Evolutionary conservation across 2,797 vertebrate species (phyloP).

Genomic region (Carduelis carduelis): DNA sequence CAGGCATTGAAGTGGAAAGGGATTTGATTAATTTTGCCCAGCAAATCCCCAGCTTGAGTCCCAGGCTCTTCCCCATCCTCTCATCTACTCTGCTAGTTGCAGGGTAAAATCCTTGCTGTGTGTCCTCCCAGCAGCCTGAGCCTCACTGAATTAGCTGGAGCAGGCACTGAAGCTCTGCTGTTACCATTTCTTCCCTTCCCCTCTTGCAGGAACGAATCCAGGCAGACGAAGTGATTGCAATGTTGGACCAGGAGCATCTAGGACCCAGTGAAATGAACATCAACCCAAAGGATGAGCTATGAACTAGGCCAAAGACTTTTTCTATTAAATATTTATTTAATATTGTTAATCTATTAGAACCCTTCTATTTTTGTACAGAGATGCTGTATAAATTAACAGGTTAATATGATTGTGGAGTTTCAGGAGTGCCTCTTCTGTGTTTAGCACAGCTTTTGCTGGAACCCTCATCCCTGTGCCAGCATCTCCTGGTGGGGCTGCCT

Average conservation of each 20-base stretch:
- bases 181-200: neutral
- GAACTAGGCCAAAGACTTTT: slow-evolving; percentile 66
- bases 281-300: slow-evolving; percentile 95
- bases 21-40: neutral
- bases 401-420: slow-evolving; percentile 12
- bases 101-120: neutral
- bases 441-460: slow-evolving; percentile 1
- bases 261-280: slow-evolving; percentile 79
- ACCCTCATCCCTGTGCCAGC: neutral
- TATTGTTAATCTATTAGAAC: slow-evolving; percentile 86
- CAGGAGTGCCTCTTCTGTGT: neutral
- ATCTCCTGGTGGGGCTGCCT: neutral
- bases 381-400: slow-evolving; percentile 74
- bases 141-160: neutral
- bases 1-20: neutral
- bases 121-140: neutral
- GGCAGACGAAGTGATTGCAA: slow-evolving; percentile 90
- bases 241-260: slow-evolving; percentile 80
- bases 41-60: neutral
- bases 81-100: neutral
- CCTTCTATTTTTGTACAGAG: slow-evolving; percentile 95
- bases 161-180: neutral
- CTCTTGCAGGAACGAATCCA: slow-evolving; percentile 88
- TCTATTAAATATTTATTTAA: slow-evolving; percentile 92
- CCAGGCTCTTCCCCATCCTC: neutral